A percentile compares a stretch with the other conserved stretches of the same genome.
Conservation (phyloP, 92 coral and sea anemone genomes). For the Ricordea florida region DNA sequence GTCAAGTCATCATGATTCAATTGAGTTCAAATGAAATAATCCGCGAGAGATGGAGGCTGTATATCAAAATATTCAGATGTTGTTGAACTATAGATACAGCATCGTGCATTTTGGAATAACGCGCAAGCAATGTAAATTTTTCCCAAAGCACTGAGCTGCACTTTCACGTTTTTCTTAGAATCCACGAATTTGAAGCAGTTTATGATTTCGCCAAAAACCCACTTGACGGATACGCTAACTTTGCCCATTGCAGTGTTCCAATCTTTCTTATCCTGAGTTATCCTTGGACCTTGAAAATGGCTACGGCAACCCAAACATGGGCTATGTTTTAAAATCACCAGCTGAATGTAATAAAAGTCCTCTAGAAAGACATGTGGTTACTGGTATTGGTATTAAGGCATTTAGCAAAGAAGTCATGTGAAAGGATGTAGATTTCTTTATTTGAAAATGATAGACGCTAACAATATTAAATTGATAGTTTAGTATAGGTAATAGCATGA, state of each 20-base stretch:
- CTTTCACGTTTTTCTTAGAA: background rate
- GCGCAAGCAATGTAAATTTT: slow-evolving; percentile 4
- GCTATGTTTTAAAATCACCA: too few relatives aligned
- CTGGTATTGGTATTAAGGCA: too few relatives aligned
- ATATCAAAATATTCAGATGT: slow-evolving; percentile 23
- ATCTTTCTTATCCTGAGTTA: slow-evolving; percentile 32
- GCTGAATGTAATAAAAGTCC: too few relatives aligned
- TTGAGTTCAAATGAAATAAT: slow-evolving; percentile 22
- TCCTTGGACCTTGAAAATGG: slow-evolving; percentile 38
- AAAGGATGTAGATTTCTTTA: too few relatives aligned
- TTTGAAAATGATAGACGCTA: too few relatives aligned
- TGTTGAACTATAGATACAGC: slow-evolving; percentile 36
- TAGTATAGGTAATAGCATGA: too few relatives aligned
- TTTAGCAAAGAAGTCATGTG: too few relatives aligned
- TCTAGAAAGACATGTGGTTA: too few relatives aligned
- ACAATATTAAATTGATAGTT: too few relatives aligned
- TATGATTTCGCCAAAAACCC: too few relatives aligned
- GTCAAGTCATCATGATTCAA: slow-evolving; percentile 25
- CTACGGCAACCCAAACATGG: too few relatives aligned
- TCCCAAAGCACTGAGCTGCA: slow-evolving; percentile 5
- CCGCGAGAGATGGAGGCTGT: slow-evolving; percentile 38
- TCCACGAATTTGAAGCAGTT: background rate
- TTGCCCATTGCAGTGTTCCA: slow-evolving; percentile 36
- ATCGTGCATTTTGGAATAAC: slow-evolving; percentile 26
- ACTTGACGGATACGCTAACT: slow-evolving; percentile 44